These are phyloP conservation scores for Glyptemys insculpta DNA, from an alignment of 2,797 vertebrate species.

Conservation along the genomic window DNA sequence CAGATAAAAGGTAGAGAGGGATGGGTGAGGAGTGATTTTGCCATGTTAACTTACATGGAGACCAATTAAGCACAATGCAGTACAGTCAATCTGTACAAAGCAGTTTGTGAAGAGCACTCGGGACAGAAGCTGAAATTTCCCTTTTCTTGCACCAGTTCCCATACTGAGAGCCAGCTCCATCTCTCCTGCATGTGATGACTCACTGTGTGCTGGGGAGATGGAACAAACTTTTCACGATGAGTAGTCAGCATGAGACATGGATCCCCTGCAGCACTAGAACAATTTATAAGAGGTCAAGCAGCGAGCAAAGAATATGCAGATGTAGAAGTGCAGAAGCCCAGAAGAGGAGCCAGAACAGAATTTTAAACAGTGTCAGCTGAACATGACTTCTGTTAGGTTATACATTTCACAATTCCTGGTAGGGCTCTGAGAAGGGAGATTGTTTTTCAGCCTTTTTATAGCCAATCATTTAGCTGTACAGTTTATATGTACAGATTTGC, in stretches of 20 bases:
- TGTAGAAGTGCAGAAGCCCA: not conserved
- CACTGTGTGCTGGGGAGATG: not conserved
- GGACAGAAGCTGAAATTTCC: not conserved
- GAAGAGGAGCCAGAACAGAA: not conserved
- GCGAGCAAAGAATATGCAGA: not conserved
- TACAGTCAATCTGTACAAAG: not conserved
- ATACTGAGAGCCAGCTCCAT: rapidly evolving
- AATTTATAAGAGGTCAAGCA: rapidly evolving
- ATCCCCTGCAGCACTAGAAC: rapidly evolving
- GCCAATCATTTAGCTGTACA: not conserved
- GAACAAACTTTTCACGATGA: not conserved
- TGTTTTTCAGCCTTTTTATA: not conserved
- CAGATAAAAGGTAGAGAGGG: not conserved
- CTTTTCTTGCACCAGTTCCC: not conserved
- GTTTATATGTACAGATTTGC: not conserved
- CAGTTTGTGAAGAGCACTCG: not conserved
- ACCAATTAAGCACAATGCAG: not conserved
- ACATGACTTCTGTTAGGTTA: not conserved
- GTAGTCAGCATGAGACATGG: rapidly evolving
- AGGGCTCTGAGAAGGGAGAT: not conserved
- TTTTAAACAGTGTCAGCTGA: not conserved
- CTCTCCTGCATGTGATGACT: not conserved
- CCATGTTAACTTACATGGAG: not conserved
- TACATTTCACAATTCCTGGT: not conserved
- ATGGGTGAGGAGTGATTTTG: not conserved